phyloP scores from a whole-genome alignment of 2,888 invertebrate genomes.

The Eugnorisma glareosa region DNA sequence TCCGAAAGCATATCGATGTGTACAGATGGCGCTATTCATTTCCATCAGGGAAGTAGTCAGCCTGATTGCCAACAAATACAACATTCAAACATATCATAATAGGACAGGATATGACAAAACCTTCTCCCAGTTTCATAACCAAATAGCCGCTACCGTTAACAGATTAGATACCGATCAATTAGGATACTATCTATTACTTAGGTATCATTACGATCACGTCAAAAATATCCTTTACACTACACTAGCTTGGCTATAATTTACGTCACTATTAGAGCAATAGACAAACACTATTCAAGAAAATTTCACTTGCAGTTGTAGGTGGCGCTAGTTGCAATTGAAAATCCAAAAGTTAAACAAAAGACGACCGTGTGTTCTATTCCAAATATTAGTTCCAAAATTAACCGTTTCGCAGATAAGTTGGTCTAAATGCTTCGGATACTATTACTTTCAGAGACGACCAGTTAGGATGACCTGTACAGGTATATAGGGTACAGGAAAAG shows the following conservation, averaged over 20 bases:
- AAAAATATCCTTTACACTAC: conserved; percentile 44
- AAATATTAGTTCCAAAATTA: conserved; percentile 24
- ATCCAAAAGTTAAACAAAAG: conserved; percentile 15
- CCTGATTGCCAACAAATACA: background rate
- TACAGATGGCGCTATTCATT: background rate
- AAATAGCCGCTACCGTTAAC: conserved; percentile 13
- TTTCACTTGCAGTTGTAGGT: background rate
- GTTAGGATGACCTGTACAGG: conserved; percentile 40
- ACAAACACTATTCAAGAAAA: conserved; percentile 17
- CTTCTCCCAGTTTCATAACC: conserved; percentile 26
- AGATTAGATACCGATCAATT: conserved; percentile 30
- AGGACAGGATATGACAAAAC: conserved; percentile 51
- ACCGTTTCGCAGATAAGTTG: conserved; percentile 16
- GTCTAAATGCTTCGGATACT: conserved; percentile 37
- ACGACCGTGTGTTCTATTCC: background rate
- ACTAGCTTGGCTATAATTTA: conserved; percentile 17
- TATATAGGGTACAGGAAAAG: conserved; percentile 50
- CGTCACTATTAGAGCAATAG: conserved; percentile 17
- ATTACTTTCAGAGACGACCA: conserved; percentile 52
- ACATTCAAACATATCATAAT: conserved; percentile 11
- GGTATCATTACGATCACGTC: conserved; percentile 28
- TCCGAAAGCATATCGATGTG: background rate
- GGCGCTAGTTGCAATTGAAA: conserved; percentile 21
- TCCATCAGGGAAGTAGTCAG: background rate
- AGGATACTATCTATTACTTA: conserved; percentile 19